These are phyloP conservation scores for Drepana falcataria DNA, from an alignment of 2,888 invertebrate species.

Conservation along the genomic window DNA sequence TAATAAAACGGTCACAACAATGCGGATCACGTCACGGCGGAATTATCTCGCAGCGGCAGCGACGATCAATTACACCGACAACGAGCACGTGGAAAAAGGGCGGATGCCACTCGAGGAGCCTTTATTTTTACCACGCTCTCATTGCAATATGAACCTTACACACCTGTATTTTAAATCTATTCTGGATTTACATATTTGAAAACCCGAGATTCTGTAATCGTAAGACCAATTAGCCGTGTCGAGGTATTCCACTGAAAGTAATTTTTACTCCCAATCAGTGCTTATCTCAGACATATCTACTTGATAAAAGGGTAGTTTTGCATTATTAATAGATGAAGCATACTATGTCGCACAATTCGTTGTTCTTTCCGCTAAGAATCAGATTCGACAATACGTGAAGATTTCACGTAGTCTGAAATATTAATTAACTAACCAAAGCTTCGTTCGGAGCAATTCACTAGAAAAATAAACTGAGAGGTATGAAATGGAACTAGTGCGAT, in stretches of 20 bases:
- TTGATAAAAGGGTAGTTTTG: slow-evolving; percentile 34
- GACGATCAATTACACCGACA: slow-evolving; percentile 73
- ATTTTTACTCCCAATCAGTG: slow-evolving; percentile 11
- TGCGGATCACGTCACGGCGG: slow-evolving; percentile 72
- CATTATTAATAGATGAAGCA: slow-evolving; percentile 18
- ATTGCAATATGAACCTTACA: slow-evolving; percentile 33
- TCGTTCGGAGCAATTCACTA: too few species aligned
- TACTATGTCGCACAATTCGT: too few species aligned
- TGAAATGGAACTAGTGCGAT: background rate
- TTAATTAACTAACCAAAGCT: too few species aligned
- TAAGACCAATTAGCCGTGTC: slow-evolving; percentile 49
- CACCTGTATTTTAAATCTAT: slow-evolving; percentile 30
- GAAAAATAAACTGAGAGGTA: too few species aligned
- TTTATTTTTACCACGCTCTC: slow-evolving; percentile 30
- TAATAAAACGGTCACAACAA: slow-evolving; percentile 64
- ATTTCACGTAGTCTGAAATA: too few species aligned
- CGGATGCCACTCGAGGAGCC: slow-evolving; percentile 37
- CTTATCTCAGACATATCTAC: slow-evolving; percentile 31
- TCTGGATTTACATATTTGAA: slow-evolving; percentile 24
- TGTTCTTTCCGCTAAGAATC: too few species aligned
- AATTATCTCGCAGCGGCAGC: slow-evolving; percentile 68
- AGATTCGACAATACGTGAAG: too few species aligned
- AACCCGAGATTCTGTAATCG: slow-evolving; percentile 31
- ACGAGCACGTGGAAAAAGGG: slow-evolving; percentile 60
- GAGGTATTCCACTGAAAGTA: slow-evolving; percentile 34